Percentiles rank a stretch among this genome's conserved stretches.
phyloP scores from a whole-genome alignment of 2,888 invertebrate species.

The Lathronympha strigana region DNA sequence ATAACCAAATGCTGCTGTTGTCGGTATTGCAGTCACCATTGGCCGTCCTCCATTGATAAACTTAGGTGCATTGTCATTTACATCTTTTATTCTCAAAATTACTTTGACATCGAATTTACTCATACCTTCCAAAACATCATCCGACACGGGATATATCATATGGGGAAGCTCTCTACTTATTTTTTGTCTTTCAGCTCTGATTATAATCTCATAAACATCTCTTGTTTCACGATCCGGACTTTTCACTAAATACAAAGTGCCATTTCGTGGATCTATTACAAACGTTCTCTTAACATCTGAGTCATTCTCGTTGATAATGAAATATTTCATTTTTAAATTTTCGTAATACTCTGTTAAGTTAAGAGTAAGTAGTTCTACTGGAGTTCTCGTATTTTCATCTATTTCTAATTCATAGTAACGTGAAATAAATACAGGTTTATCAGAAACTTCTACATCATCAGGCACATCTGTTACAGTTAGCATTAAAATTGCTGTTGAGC shows the following conservation, averaged over 20 bases:
- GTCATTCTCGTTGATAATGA: constrained; percentile 85
- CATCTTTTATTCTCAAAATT: constrained; percentile 90
- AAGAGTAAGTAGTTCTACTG: constrained; percentile 89
- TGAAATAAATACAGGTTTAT: constrained; percentile 85
- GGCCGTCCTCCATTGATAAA: constrained; percentile 91
- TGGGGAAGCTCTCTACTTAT: constrained; percentile 88
- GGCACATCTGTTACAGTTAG: constrained; percentile 88
- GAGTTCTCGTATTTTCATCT: constrained; percentile 91
- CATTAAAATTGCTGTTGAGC: constrained; percentile 89
- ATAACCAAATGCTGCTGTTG: constrained; percentile 92
- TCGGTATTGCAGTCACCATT: constrained; percentile 92
- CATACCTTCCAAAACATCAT: constrained; percentile 88
- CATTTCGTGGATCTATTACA: constrained; percentile 90
- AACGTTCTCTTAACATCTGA: constrained; percentile 86
- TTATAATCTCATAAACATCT: constrained; percentile 85
- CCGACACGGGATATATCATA: constrained; percentile 90
- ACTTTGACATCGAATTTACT: constrained; percentile 92
- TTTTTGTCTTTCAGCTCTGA: constrained; percentile 82
- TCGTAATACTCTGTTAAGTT: constrained; percentile 89
- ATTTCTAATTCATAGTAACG: constrained; percentile 92
- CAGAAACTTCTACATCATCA: constrained; percentile 79
- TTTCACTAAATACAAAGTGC: constrained; percentile 88
- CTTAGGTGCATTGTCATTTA: constrained; percentile 92
- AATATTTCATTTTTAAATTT: constrained; percentile 86
- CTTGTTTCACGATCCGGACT: constrained; percentile 90